phyloP scores from a whole-genome alignment of 2,888 invertebrate species.

The Cetonia aurata region DNA sequence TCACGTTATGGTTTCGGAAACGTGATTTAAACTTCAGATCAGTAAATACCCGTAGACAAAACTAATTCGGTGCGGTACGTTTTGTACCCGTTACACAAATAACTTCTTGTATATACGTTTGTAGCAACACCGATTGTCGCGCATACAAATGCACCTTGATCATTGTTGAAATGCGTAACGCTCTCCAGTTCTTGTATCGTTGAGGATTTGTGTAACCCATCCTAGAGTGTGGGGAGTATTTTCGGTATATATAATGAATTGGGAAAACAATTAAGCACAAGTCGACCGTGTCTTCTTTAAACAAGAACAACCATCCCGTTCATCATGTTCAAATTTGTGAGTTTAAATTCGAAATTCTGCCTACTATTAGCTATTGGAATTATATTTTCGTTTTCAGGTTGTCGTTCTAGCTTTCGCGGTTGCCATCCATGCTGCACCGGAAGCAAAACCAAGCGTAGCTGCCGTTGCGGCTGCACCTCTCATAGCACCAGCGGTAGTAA shows the following conservation, averaged over 20 bases:
- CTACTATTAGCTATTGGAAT: too few species aligned
- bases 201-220: conserved; percentile 34
- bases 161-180: conserved; percentile 15
- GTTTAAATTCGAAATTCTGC: conserved; percentile 2
- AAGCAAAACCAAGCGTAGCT: conserved; percentile 61
- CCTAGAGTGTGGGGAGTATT: conserved; percentile 23
- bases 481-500: conserved; percentile 67
- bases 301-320: conserved; percentile 9
- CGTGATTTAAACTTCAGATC: too few species aligned
- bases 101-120: conserved; percentile 15
- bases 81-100: conserved; percentile 31
- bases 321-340: conserved; percentile 46
- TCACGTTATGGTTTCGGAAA: too few species aligned
- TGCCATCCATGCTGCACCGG: conserved; percentile 53
- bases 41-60: background rate
- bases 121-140: background rate
- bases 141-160: conserved; percentile 27
- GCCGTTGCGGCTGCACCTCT: conserved; percentile 54
- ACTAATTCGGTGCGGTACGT: background rate
- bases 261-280: conserved; percentile 22
- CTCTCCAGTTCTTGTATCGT: conserved; percentile 13
- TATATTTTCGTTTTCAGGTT: conserved; percentile 30
- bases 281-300: conserved; percentile 26
- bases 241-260: conserved; percentile 33
- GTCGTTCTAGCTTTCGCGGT: conserved; percentile 49